A percentile compares a stretch with the other conserved stretches of the same genome.
Evolutionary conservation across 2,888 invertebrate species (phyloP).

Genomic region (Melinaea menophilus): DNA sequence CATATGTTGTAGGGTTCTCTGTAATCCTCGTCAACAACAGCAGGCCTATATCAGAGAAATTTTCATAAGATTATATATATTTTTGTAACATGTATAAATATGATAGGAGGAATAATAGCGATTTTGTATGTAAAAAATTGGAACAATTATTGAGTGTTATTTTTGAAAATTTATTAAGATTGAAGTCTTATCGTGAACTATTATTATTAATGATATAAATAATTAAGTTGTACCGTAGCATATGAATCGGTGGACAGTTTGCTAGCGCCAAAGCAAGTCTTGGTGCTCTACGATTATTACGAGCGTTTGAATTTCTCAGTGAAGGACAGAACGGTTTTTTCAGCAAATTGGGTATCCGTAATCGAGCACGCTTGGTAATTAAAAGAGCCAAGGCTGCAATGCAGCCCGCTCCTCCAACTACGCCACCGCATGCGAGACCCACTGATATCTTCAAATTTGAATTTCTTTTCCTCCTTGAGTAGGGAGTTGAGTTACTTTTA

Average conservation of each 20-base stretch:
- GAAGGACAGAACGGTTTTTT: slow-evolving; percentile 74
- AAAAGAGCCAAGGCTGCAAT: slow-evolving; percentile 80
- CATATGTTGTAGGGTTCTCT: slow-evolving; percentile 72
- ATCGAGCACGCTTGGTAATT: slow-evolving; percentile 73
- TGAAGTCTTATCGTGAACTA: too few species aligned
- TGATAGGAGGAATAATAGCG: too few species aligned
- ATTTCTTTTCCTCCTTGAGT: slow-evolving; percentile 63
- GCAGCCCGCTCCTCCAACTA: slow-evolving; percentile 77
- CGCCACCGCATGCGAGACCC: slow-evolving; percentile 63
- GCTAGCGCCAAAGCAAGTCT: slow-evolving; percentile 65
- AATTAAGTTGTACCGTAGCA: slow-evolving; percentile 52
- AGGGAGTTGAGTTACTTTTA: slow-evolving; percentile 64
- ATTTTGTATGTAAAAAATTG: too few species aligned
- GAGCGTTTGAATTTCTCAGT: slow-evolving; percentile 52
- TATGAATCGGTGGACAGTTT: slow-evolving; percentile 70
- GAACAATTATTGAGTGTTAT: too few species aligned
- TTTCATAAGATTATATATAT: too few species aligned
- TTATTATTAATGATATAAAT: not conserved
- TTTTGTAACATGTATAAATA: too few species aligned
- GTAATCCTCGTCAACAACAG: slow-evolving; percentile 72
- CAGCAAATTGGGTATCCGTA: slow-evolving; percentile 61
- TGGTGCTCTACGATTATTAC: slow-evolving; percentile 69
- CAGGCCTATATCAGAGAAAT: slow-evolving; percentile 47
- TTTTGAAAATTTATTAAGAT: too few species aligned
- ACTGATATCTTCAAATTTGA: slow-evolving; percentile 73